These are phyloP conservation scores for Dermochelys coriacea DNA, from an alignment of 2,797 vertebrate species.

Conservation along the genomic window DNA sequence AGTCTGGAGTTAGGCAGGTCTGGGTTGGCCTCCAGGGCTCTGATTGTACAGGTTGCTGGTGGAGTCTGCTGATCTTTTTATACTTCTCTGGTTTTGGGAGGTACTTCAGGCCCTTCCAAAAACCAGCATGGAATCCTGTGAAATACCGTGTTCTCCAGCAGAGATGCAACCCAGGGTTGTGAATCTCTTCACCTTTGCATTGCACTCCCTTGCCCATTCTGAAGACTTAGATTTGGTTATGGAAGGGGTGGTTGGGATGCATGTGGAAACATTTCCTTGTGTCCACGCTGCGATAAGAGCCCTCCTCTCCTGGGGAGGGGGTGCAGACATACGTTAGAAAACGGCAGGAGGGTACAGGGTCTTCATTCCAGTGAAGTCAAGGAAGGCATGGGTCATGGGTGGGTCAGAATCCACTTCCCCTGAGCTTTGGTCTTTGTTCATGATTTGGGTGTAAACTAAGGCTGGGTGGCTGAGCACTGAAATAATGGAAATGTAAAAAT, in stretches of 20 bases:
- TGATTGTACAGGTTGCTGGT: background rate
- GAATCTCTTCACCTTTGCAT: background rate
- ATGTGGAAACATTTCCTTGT: background rate
- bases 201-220: accelerated
- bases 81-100: accelerated
- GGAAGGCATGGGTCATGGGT: accelerated
- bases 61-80: background rate
- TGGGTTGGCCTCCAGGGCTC: background rate
- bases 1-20: background rate
- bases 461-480: background rate
- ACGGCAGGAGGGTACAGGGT: no score
- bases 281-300: background rate
- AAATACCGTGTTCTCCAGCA: background rate
- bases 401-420: background rate
- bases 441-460: accelerated
- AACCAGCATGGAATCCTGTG: background rate
- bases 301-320: background rate
- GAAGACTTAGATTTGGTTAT: background rate
- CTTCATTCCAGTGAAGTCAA: accelerated
- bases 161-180: background rate
- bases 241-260: background rate
- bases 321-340: background rate
- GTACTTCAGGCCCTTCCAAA: background rate
- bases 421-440: background rate
- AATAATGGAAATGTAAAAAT: background rate